Conservation (phyloP, 2,113 vertebrate genomes). For the Boleophthalmus pectinirostris region DNA sequence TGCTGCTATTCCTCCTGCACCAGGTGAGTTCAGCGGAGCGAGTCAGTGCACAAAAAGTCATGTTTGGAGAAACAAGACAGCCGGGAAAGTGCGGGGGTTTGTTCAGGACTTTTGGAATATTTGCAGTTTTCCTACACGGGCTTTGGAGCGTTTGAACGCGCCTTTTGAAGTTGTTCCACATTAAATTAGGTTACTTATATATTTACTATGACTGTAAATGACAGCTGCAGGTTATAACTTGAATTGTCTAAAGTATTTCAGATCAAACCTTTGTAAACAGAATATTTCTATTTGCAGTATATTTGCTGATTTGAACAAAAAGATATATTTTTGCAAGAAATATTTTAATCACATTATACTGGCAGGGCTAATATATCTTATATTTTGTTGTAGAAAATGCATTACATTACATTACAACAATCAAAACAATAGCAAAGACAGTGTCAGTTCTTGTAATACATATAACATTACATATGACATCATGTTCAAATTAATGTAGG, state of each 20-base stretch:
- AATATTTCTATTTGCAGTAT: background rate
- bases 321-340: too few relatives aligned
- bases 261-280: background rate
- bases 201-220: too few relatives aligned
- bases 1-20: constrained; percentile 85
- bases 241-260: background rate
- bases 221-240: background rate
- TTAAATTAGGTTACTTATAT: background rate
- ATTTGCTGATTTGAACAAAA: background rate
- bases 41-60: background rate
- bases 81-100: background rate
- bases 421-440: background rate
- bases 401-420: background rate
- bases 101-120: background rate
- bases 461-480: too few relatives aligned
- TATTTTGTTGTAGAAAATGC: too few relatives aligned
- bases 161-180: background rate
- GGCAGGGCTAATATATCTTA: too few relatives aligned
- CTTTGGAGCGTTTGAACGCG: background rate
- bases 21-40: constrained; percentile 80
- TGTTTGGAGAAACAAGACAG: background rate
- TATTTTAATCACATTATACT: too few relatives aligned
- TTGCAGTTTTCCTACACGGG: too few relatives aligned
- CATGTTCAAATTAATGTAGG: too few relatives aligned
- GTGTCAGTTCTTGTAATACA: background rate